phyloP scores from a whole-genome alignment of 1,140 invertebrate species.

The Lepidurus apus region DNA sequence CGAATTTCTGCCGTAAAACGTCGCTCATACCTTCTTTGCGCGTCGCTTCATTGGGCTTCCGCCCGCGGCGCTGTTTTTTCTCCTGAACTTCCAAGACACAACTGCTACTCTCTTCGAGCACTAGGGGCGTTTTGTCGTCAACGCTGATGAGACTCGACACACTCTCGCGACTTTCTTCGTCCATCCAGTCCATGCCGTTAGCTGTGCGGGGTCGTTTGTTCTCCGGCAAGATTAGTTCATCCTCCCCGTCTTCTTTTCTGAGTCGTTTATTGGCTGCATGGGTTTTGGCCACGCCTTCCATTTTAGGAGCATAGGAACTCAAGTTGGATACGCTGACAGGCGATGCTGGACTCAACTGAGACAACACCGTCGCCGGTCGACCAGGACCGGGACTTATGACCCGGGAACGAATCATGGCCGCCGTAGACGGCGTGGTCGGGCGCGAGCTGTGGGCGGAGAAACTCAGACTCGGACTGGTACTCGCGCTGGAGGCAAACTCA shows the following conservation, averaged over 20 bases:
- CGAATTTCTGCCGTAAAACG: slow-evolving; percentile 57
- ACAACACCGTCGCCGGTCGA: slow-evolving; percentile 34
- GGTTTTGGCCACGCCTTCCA: slow-evolving; percentile 50
- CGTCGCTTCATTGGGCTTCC: not conserved
- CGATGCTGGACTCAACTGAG: slow-evolving; percentile 24
- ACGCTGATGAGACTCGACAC: slow-evolving; percentile 29
- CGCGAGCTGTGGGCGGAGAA: slow-evolving; percentile 25
- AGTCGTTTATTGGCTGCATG: slow-evolving; percentile 58
- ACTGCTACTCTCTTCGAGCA: not conserved
- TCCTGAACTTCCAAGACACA: slow-evolving; percentile 26
- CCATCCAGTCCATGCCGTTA: slow-evolving; percentile 38
- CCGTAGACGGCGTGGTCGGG: slow-evolving; percentile 33
- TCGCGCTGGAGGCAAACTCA: slow-evolving; percentile 40
- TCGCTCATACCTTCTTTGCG: slow-evolving; percentile 28
- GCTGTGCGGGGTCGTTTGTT: slow-evolving; percentile 27
- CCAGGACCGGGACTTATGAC: slow-evolving; percentile 34
- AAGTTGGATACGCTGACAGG: slow-evolving; percentile 34
- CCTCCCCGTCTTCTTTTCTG: slow-evolving; percentile 50
- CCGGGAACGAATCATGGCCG: slow-evolving; percentile 33
- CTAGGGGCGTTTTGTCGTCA: slow-evolving; percentile 15
- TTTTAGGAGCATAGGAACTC: slow-evolving; percentile 36
- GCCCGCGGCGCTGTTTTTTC: slow-evolving; percentile 6
- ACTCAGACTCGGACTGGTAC: slow-evolving; percentile 41
- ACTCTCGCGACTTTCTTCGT: slow-evolving; percentile 40
- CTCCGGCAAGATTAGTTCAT: slow-evolving; percentile 31